Conservation (phyloP, 1,140 invertebrate genomes). For the Pogonognathellus flavescens region DNA sequence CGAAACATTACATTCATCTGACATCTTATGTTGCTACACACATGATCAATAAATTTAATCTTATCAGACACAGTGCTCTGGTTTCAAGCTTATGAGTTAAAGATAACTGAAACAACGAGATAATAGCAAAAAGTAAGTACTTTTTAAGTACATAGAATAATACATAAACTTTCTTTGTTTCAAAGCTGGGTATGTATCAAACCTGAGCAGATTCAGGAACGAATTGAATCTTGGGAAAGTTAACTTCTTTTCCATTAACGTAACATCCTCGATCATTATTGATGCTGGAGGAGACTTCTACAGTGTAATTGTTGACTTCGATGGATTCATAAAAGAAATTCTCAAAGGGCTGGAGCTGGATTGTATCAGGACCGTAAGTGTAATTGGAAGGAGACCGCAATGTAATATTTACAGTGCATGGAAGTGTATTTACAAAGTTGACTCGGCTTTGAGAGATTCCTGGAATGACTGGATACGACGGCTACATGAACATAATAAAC, state of each 20-base stretch:
- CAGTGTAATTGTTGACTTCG: neutral
- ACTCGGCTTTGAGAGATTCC: conserved; percentile 75
- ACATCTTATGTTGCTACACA: too few species aligned
- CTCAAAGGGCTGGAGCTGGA: neutral
- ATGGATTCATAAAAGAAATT: conserved; percentile 13
- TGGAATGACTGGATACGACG: conserved; percentile 78
- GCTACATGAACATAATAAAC: conserved; percentile 70
- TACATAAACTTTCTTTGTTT: neutral
- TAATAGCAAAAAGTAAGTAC: neutral
- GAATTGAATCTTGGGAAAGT: neutral
- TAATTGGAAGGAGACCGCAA: neutral
- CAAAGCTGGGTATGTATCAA: neutral
- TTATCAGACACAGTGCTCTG: too few species aligned
- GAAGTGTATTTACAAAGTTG: conserved; percentile 78
- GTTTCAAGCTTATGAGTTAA: neutral
- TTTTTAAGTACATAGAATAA: neutral
- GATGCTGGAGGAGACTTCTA: neutral
- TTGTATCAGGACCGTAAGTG: neutral
- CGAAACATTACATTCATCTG: too few species aligned
- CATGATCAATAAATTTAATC: too few species aligned
- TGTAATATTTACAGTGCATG: conserved; percentile 51
- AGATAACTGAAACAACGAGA: neutral
- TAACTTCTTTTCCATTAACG: neutral
- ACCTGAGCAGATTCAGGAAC: conserved; percentile 8
- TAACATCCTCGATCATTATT: neutral